Evolutionary conservation across 2,113 vertebrate genomes (phyloP).

Genomic region (Larimichthys crocea): DNA sequence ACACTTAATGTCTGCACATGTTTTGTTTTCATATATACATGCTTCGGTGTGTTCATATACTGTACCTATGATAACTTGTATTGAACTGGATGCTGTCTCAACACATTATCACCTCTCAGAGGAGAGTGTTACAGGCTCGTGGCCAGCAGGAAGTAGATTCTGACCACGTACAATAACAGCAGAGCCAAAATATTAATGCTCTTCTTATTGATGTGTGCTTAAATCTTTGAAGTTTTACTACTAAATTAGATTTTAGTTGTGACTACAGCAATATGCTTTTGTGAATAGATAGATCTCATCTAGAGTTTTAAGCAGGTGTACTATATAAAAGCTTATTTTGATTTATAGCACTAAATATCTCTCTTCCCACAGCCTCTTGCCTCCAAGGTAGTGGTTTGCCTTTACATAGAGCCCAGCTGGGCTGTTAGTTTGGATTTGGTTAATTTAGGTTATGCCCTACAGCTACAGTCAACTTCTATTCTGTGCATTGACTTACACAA

Average conservation of each 20-base stretch:
- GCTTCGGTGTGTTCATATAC: not conserved
- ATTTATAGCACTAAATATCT: slow-evolving; percentile 19
- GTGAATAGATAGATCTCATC: slow-evolving; percentile 16
- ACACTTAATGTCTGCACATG: not conserved
- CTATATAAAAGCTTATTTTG: slow-evolving; percentile 12
- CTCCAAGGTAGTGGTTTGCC: slow-evolving; percentile 11
- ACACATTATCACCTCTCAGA: not conserved
- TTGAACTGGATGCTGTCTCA: not conserved
- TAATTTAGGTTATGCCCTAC: not conserved
- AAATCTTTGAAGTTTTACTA: slow-evolving; percentile 41
- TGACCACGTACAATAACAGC: slow-evolving; percentile 18
- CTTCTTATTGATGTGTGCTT: slow-evolving; percentile 22
- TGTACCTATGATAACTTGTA: not conserved
- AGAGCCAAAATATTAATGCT: slow-evolving; percentile 35
- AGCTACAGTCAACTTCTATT: not conserved
- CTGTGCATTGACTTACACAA: not conserved
- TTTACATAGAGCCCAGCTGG: not conserved
- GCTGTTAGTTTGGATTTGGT: not conserved
- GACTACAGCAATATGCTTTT: slow-evolving; percentile 21
- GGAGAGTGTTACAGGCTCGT: slow-evolving; percentile 3
- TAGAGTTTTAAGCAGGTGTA: slow-evolving; percentile 20
- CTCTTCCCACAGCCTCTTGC: slow-evolving; percentile 1
- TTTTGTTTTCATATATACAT: not conserved
- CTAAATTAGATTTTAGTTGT: slow-evolving; percentile 30
- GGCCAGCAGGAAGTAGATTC: slow-evolving; percentile 39